Evolutionary conservation across 2,797 vertebrate genomes (phyloP).

Genomic region (Pipistrellus pygmaeus): DNA sequence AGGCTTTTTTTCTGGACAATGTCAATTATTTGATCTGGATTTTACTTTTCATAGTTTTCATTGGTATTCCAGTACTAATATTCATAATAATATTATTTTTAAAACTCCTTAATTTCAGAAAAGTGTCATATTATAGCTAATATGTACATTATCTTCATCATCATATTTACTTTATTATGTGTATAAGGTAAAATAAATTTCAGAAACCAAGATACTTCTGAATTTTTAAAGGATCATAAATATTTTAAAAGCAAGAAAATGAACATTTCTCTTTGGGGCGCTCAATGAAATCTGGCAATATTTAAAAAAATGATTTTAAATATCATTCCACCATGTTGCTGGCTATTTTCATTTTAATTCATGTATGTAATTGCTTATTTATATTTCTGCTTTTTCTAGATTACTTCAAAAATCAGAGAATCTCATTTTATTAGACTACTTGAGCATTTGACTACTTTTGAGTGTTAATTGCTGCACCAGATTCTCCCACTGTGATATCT

Average conservation of each 20-base stretch:
- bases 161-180: background rate
- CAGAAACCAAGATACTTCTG: background rate
- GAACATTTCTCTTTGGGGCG: background rate
- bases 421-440: background rate
- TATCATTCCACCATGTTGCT: background rate
- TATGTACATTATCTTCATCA: background rate
- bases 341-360: constrained; percentile 43
- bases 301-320: constrained; percentile 1
- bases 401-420: background rate
- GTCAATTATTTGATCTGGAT: background rate
- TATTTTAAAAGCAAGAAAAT: constrained; percentile 48
- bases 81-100: background rate
- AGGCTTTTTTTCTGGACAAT: background rate
- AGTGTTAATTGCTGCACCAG: background rate
- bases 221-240: constrained; percentile 30
- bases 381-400: constrained; percentile 30
- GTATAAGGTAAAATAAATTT: constrained; percentile 6
- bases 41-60: background rate
- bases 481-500: background rate
- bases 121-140: background rate
- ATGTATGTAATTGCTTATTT: constrained; percentile 1
- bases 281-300: background rate
- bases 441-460: constrained; percentile 29
- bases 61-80: background rate
- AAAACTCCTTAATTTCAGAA: background rate